These are phyloP conservation scores for Tolmerus cingulatus DNA, from an alignment of 2,888 invertebrate genomes.

Conservation along the genomic window DNA sequence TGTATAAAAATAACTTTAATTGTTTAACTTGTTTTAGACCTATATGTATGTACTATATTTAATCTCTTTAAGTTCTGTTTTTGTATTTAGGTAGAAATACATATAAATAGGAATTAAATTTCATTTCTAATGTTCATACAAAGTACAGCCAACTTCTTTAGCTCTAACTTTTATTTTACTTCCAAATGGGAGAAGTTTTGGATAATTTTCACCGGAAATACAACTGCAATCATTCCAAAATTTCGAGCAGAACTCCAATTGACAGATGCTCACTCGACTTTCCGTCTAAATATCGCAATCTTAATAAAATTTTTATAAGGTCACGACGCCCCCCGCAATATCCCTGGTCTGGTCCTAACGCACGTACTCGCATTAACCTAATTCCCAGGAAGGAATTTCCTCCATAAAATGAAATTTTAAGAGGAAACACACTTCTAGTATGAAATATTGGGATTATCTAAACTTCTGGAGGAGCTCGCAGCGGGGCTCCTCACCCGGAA, in stretches of 20 bases:
- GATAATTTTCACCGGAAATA: neutral
- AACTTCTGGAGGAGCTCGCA: neutral
- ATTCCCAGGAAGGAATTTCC: neutral
- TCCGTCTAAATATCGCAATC: neutral
- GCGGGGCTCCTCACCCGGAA: neutral
- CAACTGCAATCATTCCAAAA: neutral
- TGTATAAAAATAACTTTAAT: too few relatives aligned
- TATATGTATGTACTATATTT: too few relatives aligned
- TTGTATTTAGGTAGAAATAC: too few relatives aligned
- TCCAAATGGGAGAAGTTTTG: neutral
- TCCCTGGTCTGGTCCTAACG: neutral
- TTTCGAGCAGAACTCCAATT: neutral
- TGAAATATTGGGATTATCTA: slow-evolving; percentile 19
- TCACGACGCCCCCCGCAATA: neutral
- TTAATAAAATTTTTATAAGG: neutral
- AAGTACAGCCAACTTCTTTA: neutral
- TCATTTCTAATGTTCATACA: too few relatives aligned
- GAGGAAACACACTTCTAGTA: slow-evolving; percentile 14
- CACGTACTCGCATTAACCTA: slow-evolving; percentile 19
- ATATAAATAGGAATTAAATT: too few relatives aligned
- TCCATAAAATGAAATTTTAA: slow-evolving; percentile 26
- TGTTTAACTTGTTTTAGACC: too few relatives aligned
- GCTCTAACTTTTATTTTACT: neutral
- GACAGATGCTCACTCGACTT: neutral
- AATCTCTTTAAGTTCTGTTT: too few relatives aligned